These are phyloP conservation scores for Pangasius mekongensis DNA, from an alignment of 2,797 vertebrate species.

Conservation along the genomic window DNA sequence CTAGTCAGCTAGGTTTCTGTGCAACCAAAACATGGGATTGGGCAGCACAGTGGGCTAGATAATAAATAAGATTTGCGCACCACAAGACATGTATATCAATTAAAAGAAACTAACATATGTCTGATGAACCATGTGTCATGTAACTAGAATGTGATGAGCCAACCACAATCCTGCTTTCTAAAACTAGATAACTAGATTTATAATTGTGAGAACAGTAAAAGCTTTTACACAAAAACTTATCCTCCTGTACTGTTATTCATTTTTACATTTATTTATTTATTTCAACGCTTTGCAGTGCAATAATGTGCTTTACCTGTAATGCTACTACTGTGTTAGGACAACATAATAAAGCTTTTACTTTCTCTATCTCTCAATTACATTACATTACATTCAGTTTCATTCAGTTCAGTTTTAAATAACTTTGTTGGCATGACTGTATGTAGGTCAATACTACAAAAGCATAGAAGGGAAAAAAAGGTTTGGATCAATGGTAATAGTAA, in stretches of 20 bases:
- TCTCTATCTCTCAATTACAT: conserved; percentile 9
- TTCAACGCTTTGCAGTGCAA: conserved; percentile 30
- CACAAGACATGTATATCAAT: no score
- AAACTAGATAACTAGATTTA: not conserved
- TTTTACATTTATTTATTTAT: not conserved
- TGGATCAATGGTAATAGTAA: not conserved
- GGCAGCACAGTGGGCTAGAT: no score
- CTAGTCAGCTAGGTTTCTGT: not conserved
- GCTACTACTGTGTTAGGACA: conserved; percentile 58
- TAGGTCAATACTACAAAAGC: not conserved
- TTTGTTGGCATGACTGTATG: not conserved
- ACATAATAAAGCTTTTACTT: conserved; percentile 47
- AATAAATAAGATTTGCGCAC: no score
- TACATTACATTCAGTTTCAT: not conserved
- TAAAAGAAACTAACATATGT: not conserved
- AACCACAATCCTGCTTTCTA: not conserved
- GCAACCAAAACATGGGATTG: not conserved
- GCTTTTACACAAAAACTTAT: not conserved
- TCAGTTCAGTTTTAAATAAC: not conserved
- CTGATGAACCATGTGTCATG: not conserved
- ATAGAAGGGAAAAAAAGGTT: not conserved
- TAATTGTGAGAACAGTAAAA: not conserved
- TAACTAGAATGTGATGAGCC: not conserved
- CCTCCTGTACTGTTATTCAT: not conserved
- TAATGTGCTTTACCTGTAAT: conserved; percentile 46